Evolutionary conservation across 2,888 invertebrate genomes (phyloP).

Genomic region (Brassicogethes aeneus): DNA sequence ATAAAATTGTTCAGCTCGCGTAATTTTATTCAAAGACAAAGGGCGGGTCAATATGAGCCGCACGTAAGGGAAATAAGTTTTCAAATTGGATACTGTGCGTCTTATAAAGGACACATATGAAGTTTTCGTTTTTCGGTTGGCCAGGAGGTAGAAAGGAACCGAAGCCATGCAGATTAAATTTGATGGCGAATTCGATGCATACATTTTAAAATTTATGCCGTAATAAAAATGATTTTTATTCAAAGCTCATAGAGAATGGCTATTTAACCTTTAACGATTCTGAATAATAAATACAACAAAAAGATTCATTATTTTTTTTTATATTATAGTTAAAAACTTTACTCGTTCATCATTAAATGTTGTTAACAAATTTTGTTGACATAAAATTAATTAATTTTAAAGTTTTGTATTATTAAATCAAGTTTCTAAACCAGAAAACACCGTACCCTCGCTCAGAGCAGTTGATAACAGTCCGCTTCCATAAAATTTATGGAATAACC

Average conservation of each 20-base stretch:
- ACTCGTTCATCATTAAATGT: too few relatives aligned
- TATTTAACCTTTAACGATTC: background rate
- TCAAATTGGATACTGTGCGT: constrained; percentile 28
- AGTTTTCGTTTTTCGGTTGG: background rate
- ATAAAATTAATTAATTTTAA: too few relatives aligned
- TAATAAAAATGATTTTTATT: background rate
- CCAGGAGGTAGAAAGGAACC: background rate
- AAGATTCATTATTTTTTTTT: too few relatives aligned
- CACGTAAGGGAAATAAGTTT: constrained; percentile 31
- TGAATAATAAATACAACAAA: background rate
- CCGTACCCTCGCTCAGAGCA: too few relatives aligned
- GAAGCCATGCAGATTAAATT: background rate
- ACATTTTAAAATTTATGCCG: background rate
- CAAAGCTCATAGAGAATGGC: background rate
- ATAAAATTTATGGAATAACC: too few relatives aligned
- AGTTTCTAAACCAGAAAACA: too few relatives aligned
- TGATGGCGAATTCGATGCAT: background rate
- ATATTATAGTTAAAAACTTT: too few relatives aligned
- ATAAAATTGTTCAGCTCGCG: constrained; percentile 23
- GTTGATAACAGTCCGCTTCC: too few relatives aligned
- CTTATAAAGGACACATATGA: constrained; percentile 3
- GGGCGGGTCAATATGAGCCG: constrained; percentile 29
- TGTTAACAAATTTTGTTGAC: too few relatives aligned
- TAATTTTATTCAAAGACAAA: constrained; percentile 30
- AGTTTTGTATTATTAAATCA: too few relatives aligned